Conservation (phyloP, 1,140 invertebrate species). For the Listronotus oregonensis region DNA sequence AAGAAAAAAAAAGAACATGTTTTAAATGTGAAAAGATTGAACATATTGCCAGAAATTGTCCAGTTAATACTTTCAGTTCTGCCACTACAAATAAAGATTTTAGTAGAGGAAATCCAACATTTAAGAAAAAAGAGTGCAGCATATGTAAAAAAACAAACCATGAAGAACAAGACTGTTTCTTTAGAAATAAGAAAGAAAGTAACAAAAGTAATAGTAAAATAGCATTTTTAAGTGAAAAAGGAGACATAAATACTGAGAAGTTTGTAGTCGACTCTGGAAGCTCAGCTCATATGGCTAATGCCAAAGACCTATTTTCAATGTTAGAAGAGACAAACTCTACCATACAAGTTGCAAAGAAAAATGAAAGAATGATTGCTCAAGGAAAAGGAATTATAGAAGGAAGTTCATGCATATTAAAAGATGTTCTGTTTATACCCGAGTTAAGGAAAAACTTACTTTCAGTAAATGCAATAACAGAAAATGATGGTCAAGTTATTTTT, state of each 20-base stretch:
- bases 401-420: too few relatives aligned
- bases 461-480: too few relatives aligned
- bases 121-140: background rate
- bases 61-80: too few relatives aligned
- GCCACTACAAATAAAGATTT: too few relatives aligned
- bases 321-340: background rate
- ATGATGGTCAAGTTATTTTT: too few relatives aligned
- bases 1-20: background rate
- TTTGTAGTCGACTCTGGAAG: constrained; percentile 17
- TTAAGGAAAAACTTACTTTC: too few relatives aligned
- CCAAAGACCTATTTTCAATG: background rate
- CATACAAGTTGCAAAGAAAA: constrained; percentile 4
- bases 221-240: constrained; percentile 1
- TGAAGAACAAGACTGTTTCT: constrained; percentile 20
- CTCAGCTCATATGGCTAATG: constrained; percentile 9
- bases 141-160: constrained; percentile 12
- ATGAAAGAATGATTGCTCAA: constrained; percentile 2
- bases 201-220: constrained; percentile 14
- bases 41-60: background rate
- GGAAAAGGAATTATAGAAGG: constrained; percentile 1
- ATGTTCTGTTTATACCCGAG: too few relatives aligned
- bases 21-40: background rate
- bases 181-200: constrained; percentile 4
- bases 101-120: too few relatives aligned
- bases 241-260: background rate